A percentile compares a stretch with the other conserved stretches of the same genome.
phyloP scores from a whole-genome alignment of 2,113 vertebrate genomes.

The Aegotheles bennettii region DNA sequence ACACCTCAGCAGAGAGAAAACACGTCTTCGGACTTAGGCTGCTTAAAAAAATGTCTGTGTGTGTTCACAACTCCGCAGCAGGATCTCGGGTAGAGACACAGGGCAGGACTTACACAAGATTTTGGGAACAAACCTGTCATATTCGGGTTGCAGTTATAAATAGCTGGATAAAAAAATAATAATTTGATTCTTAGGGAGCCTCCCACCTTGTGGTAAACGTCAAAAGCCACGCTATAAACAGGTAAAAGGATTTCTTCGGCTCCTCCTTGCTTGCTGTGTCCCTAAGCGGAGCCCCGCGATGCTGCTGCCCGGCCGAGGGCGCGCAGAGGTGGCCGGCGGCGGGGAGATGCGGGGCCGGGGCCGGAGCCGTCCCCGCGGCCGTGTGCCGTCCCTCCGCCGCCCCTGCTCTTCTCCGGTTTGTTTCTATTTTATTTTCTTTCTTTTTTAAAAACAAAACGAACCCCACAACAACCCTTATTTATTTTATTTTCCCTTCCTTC shows the following conservation, averaged over 20 bases:
- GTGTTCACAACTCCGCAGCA: neutral
- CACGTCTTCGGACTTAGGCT: neutral
- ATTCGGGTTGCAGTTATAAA: neutral
- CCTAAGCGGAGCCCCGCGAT: neutral
- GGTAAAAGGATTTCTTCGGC: neutral
- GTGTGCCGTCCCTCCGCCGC: rapidly evolving
- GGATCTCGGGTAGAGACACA: neutral
- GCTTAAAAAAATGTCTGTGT: neutral
- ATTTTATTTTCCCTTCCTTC: neutral
- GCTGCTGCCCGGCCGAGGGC: neutral
- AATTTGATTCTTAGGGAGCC: neutral
- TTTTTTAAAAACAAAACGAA: no score
- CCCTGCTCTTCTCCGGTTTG: neutral
- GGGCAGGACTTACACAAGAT: neutral
- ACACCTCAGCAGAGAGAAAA: neutral
- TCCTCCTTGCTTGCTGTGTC: neutral
- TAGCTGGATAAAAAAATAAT: neutral
- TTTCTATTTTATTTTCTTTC: no score
- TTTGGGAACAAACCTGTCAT: neutral
- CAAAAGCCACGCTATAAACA: neutral
- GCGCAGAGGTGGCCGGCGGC: no score
- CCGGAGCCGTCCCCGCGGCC: rapidly evolving
- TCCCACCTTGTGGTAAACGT: neutral
- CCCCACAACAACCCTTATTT: no score
- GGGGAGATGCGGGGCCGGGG: neutral